A percentile compares a stretch with the other conserved stretches of the same genome.
Conservation (phyloP, 1,140 invertebrate genomes). For the Bombus impatiens region DNA sequence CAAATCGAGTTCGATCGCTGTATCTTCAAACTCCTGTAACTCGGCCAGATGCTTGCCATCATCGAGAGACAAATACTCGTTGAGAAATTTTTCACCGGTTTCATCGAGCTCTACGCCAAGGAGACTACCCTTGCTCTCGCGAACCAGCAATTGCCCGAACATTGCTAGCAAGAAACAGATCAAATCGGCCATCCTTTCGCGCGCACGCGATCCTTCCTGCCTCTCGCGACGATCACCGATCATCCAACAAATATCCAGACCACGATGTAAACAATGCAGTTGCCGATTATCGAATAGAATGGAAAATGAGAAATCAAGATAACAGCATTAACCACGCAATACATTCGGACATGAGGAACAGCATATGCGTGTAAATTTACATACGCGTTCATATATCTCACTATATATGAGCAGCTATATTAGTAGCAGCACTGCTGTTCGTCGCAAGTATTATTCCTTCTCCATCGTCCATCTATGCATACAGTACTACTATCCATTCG, state of each 20-base stretch:
- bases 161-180: slow-evolving; percentile 54
- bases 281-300: neutral
- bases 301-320: too few species aligned
- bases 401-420: too few species aligned
- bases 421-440: too few species aligned
- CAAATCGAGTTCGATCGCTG: slow-evolving; percentile 76
- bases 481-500: neutral
- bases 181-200: slow-evolving; percentile 39
- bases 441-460: neutral
- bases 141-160: slow-evolving; percentile 46
- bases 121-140: slow-evolving; percentile 51
- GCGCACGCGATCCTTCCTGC: neutral
- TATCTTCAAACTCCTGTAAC: slow-evolving; percentile 74
- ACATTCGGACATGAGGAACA: neutral
- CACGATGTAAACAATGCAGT: neutral
- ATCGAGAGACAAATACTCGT: slow-evolving; percentile 72
- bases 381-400: neutral
- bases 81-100: slow-evolving; percentile 71
- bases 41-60: slow-evolving; percentile 72
- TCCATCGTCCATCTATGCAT: neutral
- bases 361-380: too few species aligned
- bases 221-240: slow-evolving; percentile 9
- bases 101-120: slow-evolving; percentile 70
- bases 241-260: neutral
- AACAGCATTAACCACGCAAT: too few species aligned